Base-by-base conservation (phyloP, 2,113 vertebrate species). In the Edolisoma coerulescens region DNA sequence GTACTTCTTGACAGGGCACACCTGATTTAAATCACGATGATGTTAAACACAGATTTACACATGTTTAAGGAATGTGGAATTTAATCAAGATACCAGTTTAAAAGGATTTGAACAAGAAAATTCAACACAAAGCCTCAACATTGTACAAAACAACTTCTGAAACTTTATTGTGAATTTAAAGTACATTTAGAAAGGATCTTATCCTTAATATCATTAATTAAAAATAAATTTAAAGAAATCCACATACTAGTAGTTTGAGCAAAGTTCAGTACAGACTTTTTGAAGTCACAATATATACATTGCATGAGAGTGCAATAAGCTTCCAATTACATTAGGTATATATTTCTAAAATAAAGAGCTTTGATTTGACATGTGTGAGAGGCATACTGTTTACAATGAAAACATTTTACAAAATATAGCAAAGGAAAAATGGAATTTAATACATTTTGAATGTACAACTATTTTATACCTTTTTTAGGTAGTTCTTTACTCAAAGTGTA, bases 131-230 rank as follows among this genome's bases (percentile, higher is more conserved):
- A 98, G 97, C 97, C 97, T 98, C 97, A 95, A 97, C 93, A 97
- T 91, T 97, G 97, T 98, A 98, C 91, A 97, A 98, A 98, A 98
- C 97, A 98, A 98, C 86, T 98, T 98, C 96, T 97, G 97, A 98
- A 98, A 98, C 98, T 98, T 98, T 98, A 98, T 98, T 98, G 98
- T 98, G 97, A 97, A 97, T 97, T 98, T 97, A 97, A 98, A 94
- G 96, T 98, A 98, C 98, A 98, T 98, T 97, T 98, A 98, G 97
- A 98, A 98, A 98, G 95, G 96, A 98, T 95, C 81, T 93, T 97
- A 95, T 97, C 97, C 96, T 98, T 97, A 96, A 98, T 98, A 98
- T 97, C 89, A 98, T 97, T 98, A 97, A 97, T 97, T 97, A 97
- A 98, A 98, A 98, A 98, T 98, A 98, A 98, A 96, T 91, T 96